Base-by-base conservation (phyloP, 2,888 invertebrate genomes). In the Parnassius orleans region DNA sequence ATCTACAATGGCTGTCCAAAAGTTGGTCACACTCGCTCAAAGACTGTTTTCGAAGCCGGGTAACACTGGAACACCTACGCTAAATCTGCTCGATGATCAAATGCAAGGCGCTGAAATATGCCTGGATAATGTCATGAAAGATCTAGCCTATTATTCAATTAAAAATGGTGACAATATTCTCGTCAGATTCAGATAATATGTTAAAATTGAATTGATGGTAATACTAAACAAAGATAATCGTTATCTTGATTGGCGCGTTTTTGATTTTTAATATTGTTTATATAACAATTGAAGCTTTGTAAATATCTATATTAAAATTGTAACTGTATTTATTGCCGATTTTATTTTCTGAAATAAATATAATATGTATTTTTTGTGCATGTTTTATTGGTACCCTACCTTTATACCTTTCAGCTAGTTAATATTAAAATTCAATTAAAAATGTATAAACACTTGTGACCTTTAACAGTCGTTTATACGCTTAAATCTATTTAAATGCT, bases 81-180 rank as follows among this genome's bases (percentile, higher is more conserved):
- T 94, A 15, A 85, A 86, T 64, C 90, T 94, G 65, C 73, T 93
- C 2, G 94, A 94, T 71, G 91, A 91, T 11, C 86, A 92, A 69
- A 90, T 93, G 83, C 81, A 93, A 7, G 93, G 94, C 15, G 93
- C 95, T 10, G 94, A 95, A 77, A 95, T 97, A 71, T 89, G 92
- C 62, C 83, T 98, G 69, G 96, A 97, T 69, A 97, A 97, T 79
- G 95, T 94, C 64, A 94, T 96, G 75, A 96, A 97, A 81, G 95
- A 96, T 75, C 87, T 98, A 51, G 94, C 94, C 56, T 97, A 95
- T 81, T 98, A 95, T 85, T 97, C 97, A 0, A 90, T 98, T 50
- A 95, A 96, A 86, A 95, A 95, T 74, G 96, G 96, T 65, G 97
- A 98, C 85, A 94, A 93, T 64, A 95, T 98, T 70, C 86, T 95